Evolutionary conservation across 2,797 vertebrate genomes (phyloP), one percentile per base, ranked within the genome.

Genomic region (Triplophysa bombifrons): DNA sequence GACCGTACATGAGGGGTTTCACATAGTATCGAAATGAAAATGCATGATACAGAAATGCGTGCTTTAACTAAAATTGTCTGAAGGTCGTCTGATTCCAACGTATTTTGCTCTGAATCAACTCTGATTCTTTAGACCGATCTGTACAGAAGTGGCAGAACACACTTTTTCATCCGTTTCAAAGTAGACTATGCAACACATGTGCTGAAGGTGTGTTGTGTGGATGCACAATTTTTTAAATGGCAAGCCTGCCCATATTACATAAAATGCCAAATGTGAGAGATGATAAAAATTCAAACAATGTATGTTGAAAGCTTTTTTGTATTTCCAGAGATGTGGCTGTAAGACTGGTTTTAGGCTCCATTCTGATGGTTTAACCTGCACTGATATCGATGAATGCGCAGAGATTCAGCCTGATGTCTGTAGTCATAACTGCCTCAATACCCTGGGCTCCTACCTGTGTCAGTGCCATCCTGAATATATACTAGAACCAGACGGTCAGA

Each of bases 401-500:
- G 88, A 86, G 25, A 0, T 1, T 48, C 22, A 70, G 0, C 16
- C 77, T 0, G 8, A n/a, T 2, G 64, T 86, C 10, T 99, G 97
- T 86, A 94, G 94, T 87, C 97, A 99, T 87, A 91, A 44, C 0
- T 98, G 96, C 64, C 50, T 92, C 64, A 98, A 99, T 63, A 90
- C 83, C 0, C 82, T 60, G 0, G 96, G 96, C 0, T 95, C 95
- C 60, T 98, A 94, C 84, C 53, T 25, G 78, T 99, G 97, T 75
- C 70, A 46, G 0, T 96, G 95, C 84, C 87, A 92, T 58, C 87
- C 93, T 2, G 95, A 95, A 0, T 98, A 96, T 86, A 77, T 90
- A 19, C 85, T 98, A 72, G 95, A 97, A 80, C 92, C 94, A 0
- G 93, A 98, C 41, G 85, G 92, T 64, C 93, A 34, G 0, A 86